These are phyloP conservation scores for Diachasmimorpha longicaudata DNA, from an alignment of 1,140 invertebrate genomes.

Conservation along the genomic window DNA sequence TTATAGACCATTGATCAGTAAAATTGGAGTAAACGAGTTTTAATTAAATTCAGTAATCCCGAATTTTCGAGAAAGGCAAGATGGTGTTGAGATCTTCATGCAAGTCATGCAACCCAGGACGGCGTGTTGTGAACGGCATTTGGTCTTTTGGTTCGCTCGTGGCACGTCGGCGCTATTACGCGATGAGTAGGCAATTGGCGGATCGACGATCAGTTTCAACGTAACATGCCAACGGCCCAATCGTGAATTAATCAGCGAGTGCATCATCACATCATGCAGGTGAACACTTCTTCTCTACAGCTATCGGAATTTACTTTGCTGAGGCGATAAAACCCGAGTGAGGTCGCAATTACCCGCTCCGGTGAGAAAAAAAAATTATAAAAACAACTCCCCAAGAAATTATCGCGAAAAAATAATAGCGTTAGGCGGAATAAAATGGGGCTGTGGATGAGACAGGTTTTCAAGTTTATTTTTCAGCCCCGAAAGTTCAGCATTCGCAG, in stretches of 20 bases:
- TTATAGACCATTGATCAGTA: no score
- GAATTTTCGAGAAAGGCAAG: slow-evolving; percentile 12
- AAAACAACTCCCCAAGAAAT: background rate
- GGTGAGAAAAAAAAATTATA: background rate
- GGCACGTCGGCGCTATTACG: slow-evolving; percentile 54
- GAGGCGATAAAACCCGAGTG: background rate
- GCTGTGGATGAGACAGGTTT: no score
- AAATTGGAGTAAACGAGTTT: background rate
- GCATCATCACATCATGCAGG: slow-evolving; percentile 42
- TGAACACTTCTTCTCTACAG: slow-evolving; percentile 17
- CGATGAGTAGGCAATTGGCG: slow-evolving; percentile 57
- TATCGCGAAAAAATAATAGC: no score
- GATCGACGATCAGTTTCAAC: slow-evolving; percentile 36
- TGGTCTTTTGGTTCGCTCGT: slow-evolving; percentile 26
- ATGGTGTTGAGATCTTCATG: slow-evolving; percentile 15
- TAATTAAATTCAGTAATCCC: background rate
- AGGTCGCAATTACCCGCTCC: background rate
- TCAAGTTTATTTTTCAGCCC: no score
- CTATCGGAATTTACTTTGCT: background rate
- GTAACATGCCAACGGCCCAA: slow-evolving; percentile 42
- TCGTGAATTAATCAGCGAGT: slow-evolving; percentile 57
- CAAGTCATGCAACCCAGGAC: slow-evolving; percentile 10
- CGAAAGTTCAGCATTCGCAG: no score
- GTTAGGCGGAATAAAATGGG: no score
- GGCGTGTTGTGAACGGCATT: slow-evolving; percentile 17